Base-by-base conservation (phyloP, 2,888 invertebrate species). In the Ectropis crepuscularia region DNA sequence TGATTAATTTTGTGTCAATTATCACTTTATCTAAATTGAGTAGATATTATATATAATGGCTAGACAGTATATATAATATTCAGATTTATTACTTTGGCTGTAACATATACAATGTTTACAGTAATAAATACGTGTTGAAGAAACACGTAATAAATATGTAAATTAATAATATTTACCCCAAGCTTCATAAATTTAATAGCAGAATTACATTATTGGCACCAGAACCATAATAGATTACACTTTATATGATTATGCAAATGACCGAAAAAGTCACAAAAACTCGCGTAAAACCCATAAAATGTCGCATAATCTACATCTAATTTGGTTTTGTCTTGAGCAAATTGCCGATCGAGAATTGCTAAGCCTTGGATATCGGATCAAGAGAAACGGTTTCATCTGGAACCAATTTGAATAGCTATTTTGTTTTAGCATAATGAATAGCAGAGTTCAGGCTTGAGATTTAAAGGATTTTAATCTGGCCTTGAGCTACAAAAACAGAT, bases 371-470 rank as follows among this genome's bases (percentile, higher is more conserved):
- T 63, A 58, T 54, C 43, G 58, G 49, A 49, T 58, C 43, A 57
- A 54, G 63, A 63, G 49, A 12, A 63, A 63, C 46, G 48, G 63
- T 41, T 45, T 50, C 43, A 49, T 63, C 58, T 53, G 45, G 28
- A 46, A 46, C 48, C 54, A 63, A 63, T 63, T 63, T 49, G 63
- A 63, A 58, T 54, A 54, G 49, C 49, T 58, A 57, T 58, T 49
- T 50, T 45, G 53, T 46, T 62, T 61, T 50, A 54, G 43, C 63
- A 45, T 63, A 63, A 63, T 63, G 58, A 43, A 58, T 63, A 63
- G 63, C 12, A 46, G 38, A 55, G 50, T 16, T 51, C 45, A 12
- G 50, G 41, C 16, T 57, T 37, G 10, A 57, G 37, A 42, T 57
- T 47, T 41, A 45, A 57, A 53, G 51, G 57, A 36, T 57, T 46